These are phyloP conservation scores for Rhingia campestris DNA, from an alignment of 2,888 invertebrate genomes.

Conservation along the genomic window DNA sequence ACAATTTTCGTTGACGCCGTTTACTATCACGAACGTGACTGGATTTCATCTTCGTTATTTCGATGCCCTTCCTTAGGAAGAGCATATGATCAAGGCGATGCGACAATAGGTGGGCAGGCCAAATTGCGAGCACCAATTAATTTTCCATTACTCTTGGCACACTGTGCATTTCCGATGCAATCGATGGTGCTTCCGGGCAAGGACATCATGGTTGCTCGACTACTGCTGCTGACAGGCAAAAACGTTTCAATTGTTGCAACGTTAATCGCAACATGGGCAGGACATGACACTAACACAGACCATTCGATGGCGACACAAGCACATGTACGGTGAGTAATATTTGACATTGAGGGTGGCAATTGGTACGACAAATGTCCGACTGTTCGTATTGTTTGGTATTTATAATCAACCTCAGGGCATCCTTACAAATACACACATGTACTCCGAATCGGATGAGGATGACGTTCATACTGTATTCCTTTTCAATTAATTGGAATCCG, in stretches of 20 bases:
- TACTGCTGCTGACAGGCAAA: slow-evolving; percentile 41
- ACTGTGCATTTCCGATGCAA: slow-evolving; percentile 27
- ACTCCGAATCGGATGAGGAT: background rate
- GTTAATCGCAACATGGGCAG: slow-evolving; percentile 33
- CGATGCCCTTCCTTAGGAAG: slow-evolving; percentile 49
- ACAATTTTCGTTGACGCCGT: slow-evolving; percentile 19
- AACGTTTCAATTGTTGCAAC: slow-evolving; percentile 52
- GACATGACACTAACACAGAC: slow-evolving; percentile 23
- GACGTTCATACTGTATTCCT: slow-evolving; percentile 1
- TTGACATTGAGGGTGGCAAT: slow-evolving; percentile 38
- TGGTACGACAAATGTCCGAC: background rate
- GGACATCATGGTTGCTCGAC: slow-evolving; percentile 31
- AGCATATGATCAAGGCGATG: background rate
- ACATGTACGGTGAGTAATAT: background rate
- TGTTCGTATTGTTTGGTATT: slow-evolving; percentile 25
- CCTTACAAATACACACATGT: background rate
- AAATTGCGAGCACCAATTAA: slow-evolving; percentile 58
- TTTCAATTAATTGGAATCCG: slow-evolving; percentile 14
- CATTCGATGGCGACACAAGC: slow-evolving; percentile 2
- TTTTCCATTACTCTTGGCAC: slow-evolving; percentile 63
- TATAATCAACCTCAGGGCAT: slow-evolving; percentile 20
- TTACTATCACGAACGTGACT: slow-evolving; percentile 44
- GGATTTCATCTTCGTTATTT: slow-evolving; percentile 53
- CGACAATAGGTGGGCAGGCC: slow-evolving; percentile 30
- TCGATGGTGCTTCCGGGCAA: slow-evolving; percentile 24